Percentiles rank a stretch among this genome's conserved stretches.
Evolutionary conservation across 2,797 vertebrate genomes (phyloP).

Genomic region (Hemitrygon akajei): DNA sequence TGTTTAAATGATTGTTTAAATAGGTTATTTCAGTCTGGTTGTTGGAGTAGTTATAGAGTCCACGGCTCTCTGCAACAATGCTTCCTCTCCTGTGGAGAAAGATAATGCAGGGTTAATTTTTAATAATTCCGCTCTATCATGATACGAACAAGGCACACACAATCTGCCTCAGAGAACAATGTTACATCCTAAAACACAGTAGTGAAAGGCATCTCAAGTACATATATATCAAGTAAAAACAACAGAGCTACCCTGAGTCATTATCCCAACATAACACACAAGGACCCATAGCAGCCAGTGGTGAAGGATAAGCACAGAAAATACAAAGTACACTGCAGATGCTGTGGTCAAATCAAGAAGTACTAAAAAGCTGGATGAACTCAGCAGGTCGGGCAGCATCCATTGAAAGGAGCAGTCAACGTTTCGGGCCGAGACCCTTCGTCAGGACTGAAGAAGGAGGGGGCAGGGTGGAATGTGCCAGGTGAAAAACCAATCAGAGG

Average conservation of each 20-base stretch:
- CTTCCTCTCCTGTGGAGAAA: background rate
- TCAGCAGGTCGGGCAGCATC: too few species aligned
- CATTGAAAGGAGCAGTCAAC: too few species aligned
- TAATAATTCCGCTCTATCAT: background rate
- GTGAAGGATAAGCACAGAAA: background rate
- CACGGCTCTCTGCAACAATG: background rate
- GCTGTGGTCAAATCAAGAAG: too few species aligned
- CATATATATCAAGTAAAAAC: background rate
- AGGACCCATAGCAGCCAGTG: background rate
- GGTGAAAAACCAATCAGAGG: too few species aligned
- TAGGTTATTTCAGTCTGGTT: slow-evolving; percentile 20
- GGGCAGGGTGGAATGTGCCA: too few species aligned
- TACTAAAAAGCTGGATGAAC: too few species aligned
- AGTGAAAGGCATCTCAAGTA: background rate
- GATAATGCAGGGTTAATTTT: background rate
- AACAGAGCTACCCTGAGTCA: background rate
- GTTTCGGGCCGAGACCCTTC: too few species aligned
- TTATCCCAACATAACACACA: background rate
- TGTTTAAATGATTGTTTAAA: background rate
- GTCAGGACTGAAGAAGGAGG: too few species aligned
- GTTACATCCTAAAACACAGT: background rate
- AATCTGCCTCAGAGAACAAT: background rate
- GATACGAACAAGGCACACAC: background rate
- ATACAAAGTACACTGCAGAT: too few species aligned
- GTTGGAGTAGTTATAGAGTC: slow-evolving; percentile 5